These are phyloP conservation scores for Mormyrus proboscirostris DNA, from an alignment of 2,797 vertebrate species.

Conservation along the genomic window DNA sequence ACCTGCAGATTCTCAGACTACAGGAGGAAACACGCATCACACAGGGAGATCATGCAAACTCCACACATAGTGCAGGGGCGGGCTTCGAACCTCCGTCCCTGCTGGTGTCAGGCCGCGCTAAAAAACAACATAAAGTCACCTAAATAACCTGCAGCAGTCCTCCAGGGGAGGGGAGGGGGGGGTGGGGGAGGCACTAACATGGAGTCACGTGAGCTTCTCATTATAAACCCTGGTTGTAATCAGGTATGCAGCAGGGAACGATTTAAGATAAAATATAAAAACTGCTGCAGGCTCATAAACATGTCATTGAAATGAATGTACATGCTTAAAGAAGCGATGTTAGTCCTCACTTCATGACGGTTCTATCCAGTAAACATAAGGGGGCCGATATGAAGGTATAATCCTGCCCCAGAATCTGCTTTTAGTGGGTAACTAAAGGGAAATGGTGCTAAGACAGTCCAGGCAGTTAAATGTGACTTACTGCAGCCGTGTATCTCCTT, in stretches of 20 bases:
- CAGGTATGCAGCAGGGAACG: neutral
- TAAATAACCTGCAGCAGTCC: neutral
- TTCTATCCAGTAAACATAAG: neutral
- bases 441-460: conserved; percentile 44
- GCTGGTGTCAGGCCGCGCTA: neutral
- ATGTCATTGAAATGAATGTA: neutral
- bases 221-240: neutral
- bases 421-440: neutral
- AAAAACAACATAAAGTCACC: neutral
- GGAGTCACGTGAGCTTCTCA: neutral
- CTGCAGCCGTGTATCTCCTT: neutral
- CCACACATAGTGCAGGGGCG: neutral
- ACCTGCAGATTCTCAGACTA: neutral
- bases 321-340: neutral
- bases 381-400: neutral
- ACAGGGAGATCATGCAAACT: neutral
- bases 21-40: neutral
- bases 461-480: conserved; percentile 64
- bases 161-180: neutral
- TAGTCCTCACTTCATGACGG: neutral
- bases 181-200: neutral
- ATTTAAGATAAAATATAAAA: neutral
- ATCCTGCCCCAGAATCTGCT: neutral
- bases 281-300: neutral
- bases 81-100: neutral